Percentiles rank a stretch among this genome's conserved stretches.
Evolutionary conservation across 2,797 vertebrate species (phyloP).

Genomic region (Malacoraja senta): DNA sequence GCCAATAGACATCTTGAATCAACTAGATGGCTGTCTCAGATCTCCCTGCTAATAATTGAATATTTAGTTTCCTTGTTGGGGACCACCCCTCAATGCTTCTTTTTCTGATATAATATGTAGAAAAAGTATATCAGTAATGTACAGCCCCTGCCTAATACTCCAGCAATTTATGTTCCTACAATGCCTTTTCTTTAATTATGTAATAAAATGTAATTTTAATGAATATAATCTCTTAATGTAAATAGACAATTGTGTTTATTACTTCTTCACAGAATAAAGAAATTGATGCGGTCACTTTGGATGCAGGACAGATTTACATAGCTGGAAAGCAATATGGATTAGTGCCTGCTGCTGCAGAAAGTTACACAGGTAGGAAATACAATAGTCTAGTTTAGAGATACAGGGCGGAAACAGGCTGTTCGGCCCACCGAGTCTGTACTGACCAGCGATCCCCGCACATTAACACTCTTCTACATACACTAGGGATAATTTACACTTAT

Average conservation of each 20-base stretch:
- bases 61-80: background rate
- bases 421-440: too few relatives aligned
- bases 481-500: too few relatives aligned
- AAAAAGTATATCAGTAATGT: background rate
- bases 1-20: background rate
- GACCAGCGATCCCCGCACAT: too few relatives aligned
- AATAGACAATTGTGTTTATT: background rate
- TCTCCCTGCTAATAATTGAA: background rate
- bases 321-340: conserved; percentile 78
- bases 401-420: too few relatives aligned
- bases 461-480: too few relatives aligned
- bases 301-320: conserved; percentile 75
- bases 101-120: background rate
- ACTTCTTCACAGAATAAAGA: conserved; percentile 64
- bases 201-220: background rate
- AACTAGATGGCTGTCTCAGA: background rate
- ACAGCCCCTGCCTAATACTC: background rate
- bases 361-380: conserved; percentile 68
- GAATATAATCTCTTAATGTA: background rate
- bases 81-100: background rate
- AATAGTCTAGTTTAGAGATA: too few relatives aligned
- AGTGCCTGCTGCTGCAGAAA: conserved; percentile 78
- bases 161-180: background rate
- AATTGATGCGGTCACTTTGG: conserved; percentile 72
- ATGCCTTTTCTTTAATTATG: background rate